Base-by-base conservation (phyloP, 2,797 vertebrate species). In the Babyrousa celebensis region DNA sequence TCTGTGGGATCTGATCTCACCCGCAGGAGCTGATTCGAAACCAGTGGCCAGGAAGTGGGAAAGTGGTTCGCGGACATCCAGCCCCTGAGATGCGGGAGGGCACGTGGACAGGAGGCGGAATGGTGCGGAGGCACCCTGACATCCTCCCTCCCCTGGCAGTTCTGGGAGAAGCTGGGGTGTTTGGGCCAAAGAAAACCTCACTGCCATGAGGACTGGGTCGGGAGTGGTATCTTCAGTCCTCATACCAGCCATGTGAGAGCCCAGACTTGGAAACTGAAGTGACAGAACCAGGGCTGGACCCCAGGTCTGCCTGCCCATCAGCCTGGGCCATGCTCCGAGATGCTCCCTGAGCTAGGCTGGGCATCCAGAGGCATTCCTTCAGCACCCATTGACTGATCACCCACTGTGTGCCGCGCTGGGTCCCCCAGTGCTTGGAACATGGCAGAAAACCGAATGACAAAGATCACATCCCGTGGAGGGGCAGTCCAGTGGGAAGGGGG, bases 121-220 rank as follows among this genome's bases (percentile, higher is more conserved):
- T 12, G 65, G n/a, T 18, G 58, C 80, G 8, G n/a, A 75, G 70
- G 71, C 29, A 20, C 10, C 14, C 40, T 21, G 60, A 65, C 43
- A 21, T 14, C 21, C 48, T 1, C 2, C 9, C 56, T 7, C 11
- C 32, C 29, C n/a, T 27, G 54, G 25, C n/a, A 7, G 54, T 54
- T 14, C n/a, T 23, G 23, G 52, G 68, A 54, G 84, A 48, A 63
- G 32, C 12, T 3, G 6, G 52, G 10, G 12, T 7, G 1, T 16
- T 21, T 36, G 27, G 79, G 43, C 83, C 32, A 4, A 54, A 70
- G 82, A 5, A 92, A 40, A 58, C 60, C 58, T 56, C 29, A 23
- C 11, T 36, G 48, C 70, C 10, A 0, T 0, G 15, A 0, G 1
- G 58, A 5, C 32, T 1, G 0, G 3, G 21, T 29, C 1, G 5